Base-by-base conservation (phyloP, 2,113 vertebrate species). In the Stictonetta naevosa region DNA sequence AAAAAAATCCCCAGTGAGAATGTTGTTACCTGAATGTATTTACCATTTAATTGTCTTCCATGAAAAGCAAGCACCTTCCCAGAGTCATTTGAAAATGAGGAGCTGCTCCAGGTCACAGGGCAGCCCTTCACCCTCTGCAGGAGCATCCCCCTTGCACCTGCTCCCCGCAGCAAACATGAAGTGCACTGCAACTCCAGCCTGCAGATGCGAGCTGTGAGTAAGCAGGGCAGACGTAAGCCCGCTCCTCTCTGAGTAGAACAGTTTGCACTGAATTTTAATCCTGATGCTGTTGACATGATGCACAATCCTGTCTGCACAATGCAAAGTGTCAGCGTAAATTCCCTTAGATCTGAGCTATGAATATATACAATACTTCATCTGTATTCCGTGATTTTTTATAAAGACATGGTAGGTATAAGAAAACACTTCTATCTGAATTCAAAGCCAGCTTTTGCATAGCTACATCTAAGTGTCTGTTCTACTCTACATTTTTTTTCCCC, bases 371-470 rank as follows among this genome's bases (percentile, higher is more conserved):
- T 67, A 5, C 74, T 86, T 92, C 52, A 64, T 91, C 60, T 83
- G 74, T 89, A 87, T 48, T 67, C 3, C 2, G 11, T 68, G 46
- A 28, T 59, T 69, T 68, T 38, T n/a, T 56, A 74, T 90, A 25
- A 81, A 90, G 88, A 78, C 76, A 22, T 40, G n/a, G 69, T 68
- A 81, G n/a, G 50, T 60, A 11, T 53, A 56, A 81, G 76, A 34
- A 83, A 83, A 72, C 76, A 68, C 76, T 86, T 94, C 53, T 53
- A 50, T 89, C 69, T 89, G 86, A 60, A 96, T 93, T 90, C 90
- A 91, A 60, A 93, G 77, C 48, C 38, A 26, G 48, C 34, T 95
- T 93, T 92, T 86, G 69, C 69, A 13, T 44, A 59, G 38, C 58
- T 46, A 67, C 48, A 38, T 76, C 46, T 15, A 18, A 64, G 28